Evolutionary conservation across 2,888 invertebrate species (phyloP), one percentile per base, ranked within the genome.

Genomic region (Lymantria dispar): DNA sequence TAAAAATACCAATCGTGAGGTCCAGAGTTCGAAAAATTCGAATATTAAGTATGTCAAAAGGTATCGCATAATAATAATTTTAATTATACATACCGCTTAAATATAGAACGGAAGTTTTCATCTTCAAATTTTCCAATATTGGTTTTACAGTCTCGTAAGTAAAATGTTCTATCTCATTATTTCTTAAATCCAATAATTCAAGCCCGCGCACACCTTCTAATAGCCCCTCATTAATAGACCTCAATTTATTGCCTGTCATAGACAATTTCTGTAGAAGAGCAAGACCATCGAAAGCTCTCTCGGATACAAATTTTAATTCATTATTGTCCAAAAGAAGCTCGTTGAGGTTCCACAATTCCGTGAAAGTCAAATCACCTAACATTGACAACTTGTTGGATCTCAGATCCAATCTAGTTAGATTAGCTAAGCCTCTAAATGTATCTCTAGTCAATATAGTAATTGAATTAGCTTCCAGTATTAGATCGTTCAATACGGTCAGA

Each of bases 281-380:
- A 70, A 97, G 90, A 0, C 96, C 96, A 57, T 94, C 94, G 71
- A 97, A 94, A 14, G 97, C 96, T 58, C 95, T 93, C 73, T 95
- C 94, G 45, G 95, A 95, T 57, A 97, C 93, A 77, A 94, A 94
- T 87, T 94, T 94, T 76, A 95, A 93, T 74, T 93, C 92, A 83
- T 95, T 95, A 75, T 94, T 93, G 80, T 95, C 95, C 68, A 96
- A 84, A 50, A 94, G 93, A 62, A 96, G 88, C 70, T 95, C 95
- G 62, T 93, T 92, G 48, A 96, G 85, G 73, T 94, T 94, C 90
- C 95, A 95, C 81, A 96, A 90, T 80, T 96, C 96, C 7, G 94
- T 93, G 85, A 97, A 97, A 45, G 95, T 95, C 59, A 95, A 93
- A 70, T 96, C 96, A 15, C 95, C 95, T 62, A 97, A 93, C 92